A percentile compares a stretch with the other conserved stretches of the same genome.
phyloP scores from a whole-genome alignment of 2,797 vertebrate species.

The Pangasius krempfi region DNA sequence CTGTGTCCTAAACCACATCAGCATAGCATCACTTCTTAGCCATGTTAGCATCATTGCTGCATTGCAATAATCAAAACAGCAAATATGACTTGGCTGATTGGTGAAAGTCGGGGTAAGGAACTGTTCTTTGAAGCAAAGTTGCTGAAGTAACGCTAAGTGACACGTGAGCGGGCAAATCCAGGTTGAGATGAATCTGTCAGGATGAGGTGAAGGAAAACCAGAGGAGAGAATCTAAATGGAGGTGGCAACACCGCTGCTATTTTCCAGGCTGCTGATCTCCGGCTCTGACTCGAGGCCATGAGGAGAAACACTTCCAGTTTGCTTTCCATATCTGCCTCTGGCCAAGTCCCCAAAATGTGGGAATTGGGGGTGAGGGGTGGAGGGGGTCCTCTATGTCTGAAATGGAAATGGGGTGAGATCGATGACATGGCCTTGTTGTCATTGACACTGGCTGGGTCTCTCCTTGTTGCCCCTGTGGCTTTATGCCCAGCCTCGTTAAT shows the following conservation, averaged over 20 bases:
- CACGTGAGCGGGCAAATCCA: slow-evolving; percentile 20
- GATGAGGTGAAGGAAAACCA: slow-evolving; percentile 22
- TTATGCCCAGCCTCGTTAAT: slow-evolving; percentile 73
- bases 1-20: background rate
- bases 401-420: slow-evolving; percentile 6
- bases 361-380: background rate
- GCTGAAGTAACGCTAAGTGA: slow-evolving; percentile 52
- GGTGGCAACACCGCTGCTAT: slow-evolving; percentile 39
- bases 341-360: background rate
- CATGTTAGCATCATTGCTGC: background rate
- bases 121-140: background rate
- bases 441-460: slow-evolving; percentile 54
- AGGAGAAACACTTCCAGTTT: background rate
- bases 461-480: slow-evolving; percentile 65
- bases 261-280: slow-evolving; percentile 42
- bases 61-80: background rate
- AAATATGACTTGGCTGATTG: background rate
- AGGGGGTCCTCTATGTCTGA: background rate
- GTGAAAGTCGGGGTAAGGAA: background rate
- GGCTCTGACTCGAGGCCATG: slow-evolving; percentile 18
- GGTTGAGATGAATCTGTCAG: slow-evolving; percentile 36
- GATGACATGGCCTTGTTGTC: slow-evolving; percentile 25
- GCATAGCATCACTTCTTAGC: background rate
- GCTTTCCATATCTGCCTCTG: slow-evolving; percentile 4
- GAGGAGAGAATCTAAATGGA: slow-evolving; percentile 36